Conservation (phyloP, 2,888 invertebrate species). For the Hirtodrosophila trivittata region DNA sequence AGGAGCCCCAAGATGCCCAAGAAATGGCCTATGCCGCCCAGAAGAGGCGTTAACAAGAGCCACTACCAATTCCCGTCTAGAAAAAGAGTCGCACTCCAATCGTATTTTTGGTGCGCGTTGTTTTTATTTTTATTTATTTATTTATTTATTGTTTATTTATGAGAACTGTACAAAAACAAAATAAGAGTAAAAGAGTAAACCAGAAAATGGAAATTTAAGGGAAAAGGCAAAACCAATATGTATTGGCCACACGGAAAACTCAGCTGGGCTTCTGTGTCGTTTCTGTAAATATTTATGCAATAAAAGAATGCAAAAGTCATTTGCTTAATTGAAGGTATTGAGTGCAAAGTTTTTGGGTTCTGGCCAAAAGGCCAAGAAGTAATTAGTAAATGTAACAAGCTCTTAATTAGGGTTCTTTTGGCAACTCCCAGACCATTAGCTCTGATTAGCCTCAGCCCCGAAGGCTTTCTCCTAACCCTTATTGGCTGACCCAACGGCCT, state of each 20-base stretch:
- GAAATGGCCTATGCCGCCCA: slow-evolving; percentile 83
- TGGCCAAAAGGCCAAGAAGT: not conserved
- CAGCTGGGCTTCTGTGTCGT: slow-evolving; percentile 15
- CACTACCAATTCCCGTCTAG: too few relatives aligned
- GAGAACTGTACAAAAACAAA: slow-evolving; percentile 66
- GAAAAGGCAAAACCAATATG: slow-evolving; percentile 17
- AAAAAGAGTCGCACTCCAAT: slow-evolving; percentile 1
- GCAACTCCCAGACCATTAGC: slow-evolving; percentile 33
- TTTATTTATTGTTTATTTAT: slow-evolving; percentile 64
- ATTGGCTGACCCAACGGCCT: not conserved
- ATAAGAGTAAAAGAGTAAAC: slow-evolving; percentile 11
- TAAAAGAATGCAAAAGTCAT: slow-evolving; percentile 57
- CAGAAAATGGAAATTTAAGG: slow-evolving; percentile 29
- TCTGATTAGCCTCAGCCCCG: slow-evolving; percentile 7
- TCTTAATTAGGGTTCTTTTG: slow-evolving; percentile 39
- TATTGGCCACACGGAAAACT: slow-evolving; percentile 29
- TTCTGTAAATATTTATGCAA: slow-evolving; percentile 64
- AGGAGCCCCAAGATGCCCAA: slow-evolving; percentile 83
- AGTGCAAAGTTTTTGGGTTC: slow-evolving; percentile 32
- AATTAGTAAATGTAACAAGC: slow-evolving; percentile 38
- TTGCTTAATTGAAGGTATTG: slow-evolving; percentile 52
- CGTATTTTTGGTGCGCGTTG: slow-evolving; percentile 34
- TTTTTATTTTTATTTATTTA: slow-evolving; percentile 64
- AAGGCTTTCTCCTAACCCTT: slow-evolving; percentile 9
- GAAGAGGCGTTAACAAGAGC: slow-evolving; percentile 61